phyloP scores from a whole-genome alignment of 2,888 invertebrate genomes.

The Apamea monoglypha region DNA sequence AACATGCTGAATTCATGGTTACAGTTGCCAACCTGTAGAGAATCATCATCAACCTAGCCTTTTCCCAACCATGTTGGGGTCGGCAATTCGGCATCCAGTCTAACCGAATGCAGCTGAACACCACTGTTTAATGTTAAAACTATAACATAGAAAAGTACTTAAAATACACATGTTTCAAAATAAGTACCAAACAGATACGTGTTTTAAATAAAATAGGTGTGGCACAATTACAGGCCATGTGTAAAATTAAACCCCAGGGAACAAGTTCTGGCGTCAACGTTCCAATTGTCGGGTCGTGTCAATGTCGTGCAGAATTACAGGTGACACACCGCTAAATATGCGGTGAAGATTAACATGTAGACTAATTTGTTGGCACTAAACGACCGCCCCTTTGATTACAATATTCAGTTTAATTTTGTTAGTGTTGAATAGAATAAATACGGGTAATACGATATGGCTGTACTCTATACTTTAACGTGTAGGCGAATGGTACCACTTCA shows the following conservation, averaged over 20 bases:
- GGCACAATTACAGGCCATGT: constrained; percentile 39
- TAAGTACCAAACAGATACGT: not conserved
- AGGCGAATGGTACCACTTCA: no score
- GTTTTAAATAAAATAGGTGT: constrained; percentile 30
- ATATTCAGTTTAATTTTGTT: constrained; percentile 31
- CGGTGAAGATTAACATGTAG: constrained; percentile 15
- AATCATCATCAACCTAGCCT: not conserved
- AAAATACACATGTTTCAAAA: not conserved
- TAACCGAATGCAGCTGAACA: not conserved
- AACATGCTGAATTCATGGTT: no score
- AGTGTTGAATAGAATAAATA: not conserved
- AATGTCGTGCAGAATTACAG: constrained; percentile 48
- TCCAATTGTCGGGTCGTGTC: constrained; percentile 45
- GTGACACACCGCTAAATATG: constrained; percentile 42
- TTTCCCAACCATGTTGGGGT: not conserved
- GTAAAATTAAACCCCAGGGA: constrained; percentile 46
- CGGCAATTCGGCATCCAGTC: not conserved
- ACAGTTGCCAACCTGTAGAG: not conserved
- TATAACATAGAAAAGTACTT: not conserved
- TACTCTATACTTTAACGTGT: not conserved
- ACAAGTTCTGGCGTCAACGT: constrained; percentile 26
- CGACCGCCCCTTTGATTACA: constrained; percentile 13
- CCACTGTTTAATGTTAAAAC: not conserved
- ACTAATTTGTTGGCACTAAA: constrained; percentile 28
- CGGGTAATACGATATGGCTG: not conserved